These are phyloP conservation scores for Lepidurus apus DNA, from an alignment of 1,140 invertebrate species.

Conservation along the genomic window DNA sequence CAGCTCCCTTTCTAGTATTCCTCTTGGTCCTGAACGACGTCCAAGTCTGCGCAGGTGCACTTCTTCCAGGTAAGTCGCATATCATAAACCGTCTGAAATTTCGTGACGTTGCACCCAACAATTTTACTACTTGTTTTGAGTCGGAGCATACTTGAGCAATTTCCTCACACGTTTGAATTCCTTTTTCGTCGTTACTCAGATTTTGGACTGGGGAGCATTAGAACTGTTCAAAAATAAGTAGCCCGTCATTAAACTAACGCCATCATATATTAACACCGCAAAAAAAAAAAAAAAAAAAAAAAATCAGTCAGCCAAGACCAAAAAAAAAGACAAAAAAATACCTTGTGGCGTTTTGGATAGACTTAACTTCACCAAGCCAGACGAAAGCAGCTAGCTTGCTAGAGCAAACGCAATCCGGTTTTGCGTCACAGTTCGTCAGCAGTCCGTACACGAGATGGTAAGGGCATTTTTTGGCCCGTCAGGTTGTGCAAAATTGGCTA, in stretches of 20 bases:
- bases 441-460: not conserved
- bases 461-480: not conserved
- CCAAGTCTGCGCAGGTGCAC: not conserved
- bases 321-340: not conserved
- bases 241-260: slow-evolving; percentile 1
- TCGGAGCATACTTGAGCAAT: not conserved
- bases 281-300: not conserved
- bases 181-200: too few relatives aligned
- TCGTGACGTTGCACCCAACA: not conserved
- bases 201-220: too few relatives aligned
- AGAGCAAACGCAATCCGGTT: not conserved
- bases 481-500: not conserved
- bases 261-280: not conserved
- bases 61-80: not conserved
- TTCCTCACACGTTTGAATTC: not conserved
- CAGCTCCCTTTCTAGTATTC: not conserved
- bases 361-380: not conserved
- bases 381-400: not conserved
- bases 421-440: slow-evolving; percentile 4
- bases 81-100: not conserved
- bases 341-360: not conserved
- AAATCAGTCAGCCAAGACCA: not conserved
- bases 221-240: not conserved
- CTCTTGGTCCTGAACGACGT: not conserved
- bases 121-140: not conserved